Percentiles rank a stretch among this genome's conserved stretches.
Conservation (phyloP, 1,140 invertebrate genomes). For the Drosophila nigromelanica region DNA sequence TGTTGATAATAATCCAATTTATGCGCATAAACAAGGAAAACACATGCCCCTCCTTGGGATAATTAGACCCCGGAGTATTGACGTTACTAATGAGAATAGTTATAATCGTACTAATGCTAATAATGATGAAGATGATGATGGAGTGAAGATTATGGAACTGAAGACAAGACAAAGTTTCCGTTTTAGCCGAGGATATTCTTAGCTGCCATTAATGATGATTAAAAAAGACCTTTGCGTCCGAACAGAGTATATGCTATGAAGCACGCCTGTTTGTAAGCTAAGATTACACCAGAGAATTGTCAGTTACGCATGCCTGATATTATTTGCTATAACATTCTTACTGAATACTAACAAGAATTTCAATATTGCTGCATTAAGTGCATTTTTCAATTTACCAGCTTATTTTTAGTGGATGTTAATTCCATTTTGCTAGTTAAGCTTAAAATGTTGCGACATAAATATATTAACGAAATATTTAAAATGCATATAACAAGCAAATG, state of each 20-base stretch:
- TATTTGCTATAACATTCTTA: constrained; percentile 22
- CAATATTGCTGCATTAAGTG: constrained; percentile 42
- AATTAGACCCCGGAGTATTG: constrained; percentile 45
- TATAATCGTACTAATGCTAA: constrained; percentile 29
- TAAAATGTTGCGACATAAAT: constrained; percentile 61
- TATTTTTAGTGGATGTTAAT: constrained; percentile 54
- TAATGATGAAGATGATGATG: constrained; percentile 22
- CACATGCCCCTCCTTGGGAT: constrained; percentile 5
- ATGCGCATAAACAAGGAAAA: constrained; percentile 15
- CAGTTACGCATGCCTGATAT: neutral
- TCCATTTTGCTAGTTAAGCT: constrained; percentile 54
- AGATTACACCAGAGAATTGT: constrained; percentile 52
- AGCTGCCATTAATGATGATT: constrained; percentile 51
- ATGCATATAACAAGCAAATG: constrained; percentile 55
- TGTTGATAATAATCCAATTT: constrained; percentile 48
- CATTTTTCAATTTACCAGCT: constrained; percentile 27
- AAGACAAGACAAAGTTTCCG: constrained; percentile 26
- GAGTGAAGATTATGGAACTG: constrained; percentile 31
- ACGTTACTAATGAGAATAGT: constrained; percentile 33
- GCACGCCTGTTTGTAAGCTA: constrained; percentile 4
- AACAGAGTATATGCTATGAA: constrained; percentile 47
- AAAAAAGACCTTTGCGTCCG: constrained; percentile 18
- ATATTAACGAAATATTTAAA: constrained; percentile 65
- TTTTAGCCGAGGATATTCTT: constrained; percentile 37
- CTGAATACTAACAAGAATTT: neutral